These are phyloP conservation scores for Dicycla oo DNA, from an alignment of 2,888 invertebrate species.

Conservation along the genomic window DNA sequence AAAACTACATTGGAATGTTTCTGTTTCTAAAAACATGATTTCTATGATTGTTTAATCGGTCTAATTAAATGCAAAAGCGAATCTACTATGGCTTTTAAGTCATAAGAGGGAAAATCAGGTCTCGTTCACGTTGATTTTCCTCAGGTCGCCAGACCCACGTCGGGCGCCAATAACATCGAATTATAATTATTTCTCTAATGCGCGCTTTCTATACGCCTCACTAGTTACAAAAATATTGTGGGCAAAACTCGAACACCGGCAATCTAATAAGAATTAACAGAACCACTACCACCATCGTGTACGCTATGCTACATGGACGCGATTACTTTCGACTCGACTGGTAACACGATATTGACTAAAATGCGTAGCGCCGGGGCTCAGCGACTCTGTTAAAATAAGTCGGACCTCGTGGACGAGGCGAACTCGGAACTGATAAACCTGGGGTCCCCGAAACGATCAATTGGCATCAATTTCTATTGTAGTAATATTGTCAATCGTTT, in stretches of 20 bases:
- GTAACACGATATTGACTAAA: constrained; percentile 50
- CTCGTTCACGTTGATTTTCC: constrained; percentile 55
- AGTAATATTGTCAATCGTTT: too few species aligned
- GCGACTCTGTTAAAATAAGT: constrained; percentile 42
- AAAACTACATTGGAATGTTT: constrained; percentile 57
- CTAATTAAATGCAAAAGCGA: constrained; percentile 60
- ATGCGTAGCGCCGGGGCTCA: constrained; percentile 37
- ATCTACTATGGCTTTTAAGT: constrained; percentile 44
- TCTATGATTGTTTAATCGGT: constrained; percentile 39
- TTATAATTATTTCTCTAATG: constrained; percentile 31
- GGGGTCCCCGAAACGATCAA: neutral
- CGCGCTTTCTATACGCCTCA: constrained; percentile 46
- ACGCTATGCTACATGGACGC: constrained; percentile 59
- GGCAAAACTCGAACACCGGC: constrained; percentile 57
- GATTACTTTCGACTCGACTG: constrained; percentile 56
- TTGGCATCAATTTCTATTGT: too few species aligned
- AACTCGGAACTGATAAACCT: constrained; percentile 55
- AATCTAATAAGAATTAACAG: constrained; percentile 53
- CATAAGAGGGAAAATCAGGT: constrained; percentile 40
- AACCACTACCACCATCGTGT: constrained; percentile 44
- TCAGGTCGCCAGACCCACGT: constrained; percentile 42
- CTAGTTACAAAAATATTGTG: constrained; percentile 65
- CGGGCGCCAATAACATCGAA: constrained; percentile 62
- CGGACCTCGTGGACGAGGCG: constrained; percentile 32
- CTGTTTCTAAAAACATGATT: constrained; percentile 31